Evolutionary conservation across 2,888 invertebrate genomes (phyloP), one percentile per base, ranked within the genome.

Genomic region (Caenorhabditis sp.): DNA sequence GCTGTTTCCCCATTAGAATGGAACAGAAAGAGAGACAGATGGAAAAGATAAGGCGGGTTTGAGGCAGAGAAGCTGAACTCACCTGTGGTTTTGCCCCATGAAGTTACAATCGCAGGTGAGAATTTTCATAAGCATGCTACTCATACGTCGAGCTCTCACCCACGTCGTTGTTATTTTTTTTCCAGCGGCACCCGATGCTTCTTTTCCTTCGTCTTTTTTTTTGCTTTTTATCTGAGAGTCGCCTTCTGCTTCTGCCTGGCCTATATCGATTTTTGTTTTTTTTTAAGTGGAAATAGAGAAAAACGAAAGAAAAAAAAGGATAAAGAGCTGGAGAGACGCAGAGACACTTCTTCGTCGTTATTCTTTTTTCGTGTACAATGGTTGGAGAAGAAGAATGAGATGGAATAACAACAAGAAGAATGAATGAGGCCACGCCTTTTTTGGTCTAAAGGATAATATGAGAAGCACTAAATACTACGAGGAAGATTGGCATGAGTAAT

Each of bases 41-140:
- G 8, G 24, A 57, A 43, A 55, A 55, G 49, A 27, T 36, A 61
- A 61, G 51, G 37, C 36, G 37, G 37, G 12, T 21, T 27, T 12
- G 21, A n/a, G 24, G 5, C 12, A 51, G 51, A 43, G 51, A 49
- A 8, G 53, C 12, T n/a, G 12, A 23, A 57, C 76, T 76, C 69
- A 76, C 79, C 79, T 80, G 71, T 77, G 77, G 66, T 76, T 78
- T 63, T 80, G 79, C 62, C 79, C 79, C 79, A 80, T 80, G 70
- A 76, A 77, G 61, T 68, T 77, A 74, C 79, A 80, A 72, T 78
- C 79, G 76, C 79, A 80, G 61, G 74, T 62, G 37, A 78, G 74
- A 51, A 80, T 72, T 70, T 73, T 76, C 79, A 80, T 80, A 69
- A 65, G 73, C 70, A 69, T 62, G 43, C 23, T 43, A 57, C 54